Percentiles rank a stretch among this genome's conserved stretches.
Evolutionary conservation across 2,797 vertebrate genomes (phyloP).

Genomic region (Darevskia nairensis): DNA sequence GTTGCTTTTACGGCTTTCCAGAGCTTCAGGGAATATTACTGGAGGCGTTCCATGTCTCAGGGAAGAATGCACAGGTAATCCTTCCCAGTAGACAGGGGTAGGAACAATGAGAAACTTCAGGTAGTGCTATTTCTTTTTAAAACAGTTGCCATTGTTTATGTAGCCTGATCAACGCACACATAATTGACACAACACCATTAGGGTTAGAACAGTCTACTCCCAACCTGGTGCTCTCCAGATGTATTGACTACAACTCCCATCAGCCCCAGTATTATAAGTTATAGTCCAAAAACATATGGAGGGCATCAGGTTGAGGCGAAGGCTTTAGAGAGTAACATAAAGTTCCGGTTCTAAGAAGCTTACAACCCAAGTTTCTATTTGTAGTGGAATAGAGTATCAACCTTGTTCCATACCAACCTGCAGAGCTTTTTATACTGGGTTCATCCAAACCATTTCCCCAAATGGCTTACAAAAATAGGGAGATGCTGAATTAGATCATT

Average conservation of each 20-base stretch:
- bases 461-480: neutral
- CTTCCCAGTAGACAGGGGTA: neutral
- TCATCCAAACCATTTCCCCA: neutral
- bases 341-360: neutral
- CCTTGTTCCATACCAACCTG: neutral
- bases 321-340: neutral
- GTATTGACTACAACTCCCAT: neutral
- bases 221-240: neutral
- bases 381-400: neutral
- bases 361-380: neutral
- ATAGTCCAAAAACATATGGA: neutral
- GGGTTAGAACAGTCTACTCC: neutral
- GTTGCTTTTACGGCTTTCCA: neutral
- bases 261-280: neutral
- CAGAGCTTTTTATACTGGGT: neutral
- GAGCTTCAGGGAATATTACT: neutral
- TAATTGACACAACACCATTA: neutral
- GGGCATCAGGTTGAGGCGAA: neutral
- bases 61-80: neutral
- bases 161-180: neutral
- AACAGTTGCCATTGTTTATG: neutral
- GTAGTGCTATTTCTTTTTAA: neutral
- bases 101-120: neutral
- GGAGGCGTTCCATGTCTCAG: neutral
- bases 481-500: neutral